Evolutionary conservation across 2,797 vertebrate genomes (phyloP), one percentile per base, ranked within the genome.

Genomic region (Hyperoplus immaculatus): DNA sequence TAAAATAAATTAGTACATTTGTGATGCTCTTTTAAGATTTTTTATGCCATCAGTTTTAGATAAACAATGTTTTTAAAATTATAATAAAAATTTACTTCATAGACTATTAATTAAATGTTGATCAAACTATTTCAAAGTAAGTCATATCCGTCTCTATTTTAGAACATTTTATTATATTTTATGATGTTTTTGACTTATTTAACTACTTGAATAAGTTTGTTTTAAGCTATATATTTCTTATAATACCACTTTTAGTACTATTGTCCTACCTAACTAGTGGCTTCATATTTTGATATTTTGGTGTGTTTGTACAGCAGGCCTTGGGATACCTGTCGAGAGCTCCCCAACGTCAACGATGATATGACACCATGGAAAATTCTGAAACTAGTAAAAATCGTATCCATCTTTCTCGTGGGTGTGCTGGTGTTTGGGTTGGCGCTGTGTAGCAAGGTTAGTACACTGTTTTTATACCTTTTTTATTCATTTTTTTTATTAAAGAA

Each of bases 371-470:
- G 87, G 81, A 95, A 94, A 50, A 2, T 81, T 4, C 46, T 91
- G 46, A 91, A 80, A 46, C 38, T 93, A 0, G 62, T 94, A 0
- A 81, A 82, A 67, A 43, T 86, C 5, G 0, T 91, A 5, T 5
- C 41, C 41, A 65, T 91, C 6, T 36, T n/a, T 6, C 0, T 59
- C 0, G 79, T 88, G 0, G 70, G 58, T 3, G 0, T 94, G 3
- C 0, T 84, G 10, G 91, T 93, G 38, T 93, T 94, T 83, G 92
- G 86, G 14, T n/a, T 84, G 0, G 93, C 92, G 0, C 51, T 94
- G 5, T 91, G 92, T 10, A 95, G 94, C 87, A 95, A 95, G 90
- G 94, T 95, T 21, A 61, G 72, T 3, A 1, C 18, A 51, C 2
- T 21, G 3, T 29, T 38, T n/a, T 42, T 14, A 15, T 6, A 21